These are phyloP conservation scores for Liolophura sinensis DNA, from an alignment of 1,140 invertebrate genomes.

Conservation along the genomic window DNA sequence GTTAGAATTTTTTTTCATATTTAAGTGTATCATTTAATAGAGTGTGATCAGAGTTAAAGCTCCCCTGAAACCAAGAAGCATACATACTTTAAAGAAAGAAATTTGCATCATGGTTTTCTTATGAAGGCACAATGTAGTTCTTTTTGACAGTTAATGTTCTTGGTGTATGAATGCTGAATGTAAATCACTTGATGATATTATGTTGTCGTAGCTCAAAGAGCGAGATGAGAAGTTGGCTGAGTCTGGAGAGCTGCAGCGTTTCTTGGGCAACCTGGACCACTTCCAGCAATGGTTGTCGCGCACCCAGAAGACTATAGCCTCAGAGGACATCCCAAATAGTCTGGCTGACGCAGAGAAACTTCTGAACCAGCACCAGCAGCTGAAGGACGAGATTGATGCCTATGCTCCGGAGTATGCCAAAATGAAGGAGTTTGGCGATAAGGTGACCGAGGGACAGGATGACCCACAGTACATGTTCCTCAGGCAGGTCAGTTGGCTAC, in stretches of 20 bases:
- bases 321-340: conserved; percentile 96
- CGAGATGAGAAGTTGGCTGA: conserved; percentile 98
- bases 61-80: no score
- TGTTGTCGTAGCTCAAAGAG: conserved; percentile 76
- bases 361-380: conserved; percentile 92
- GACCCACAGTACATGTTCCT: conserved; percentile 99
- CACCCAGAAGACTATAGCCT: conserved; percentile 93
- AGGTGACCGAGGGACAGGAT: conserved; percentile 77
- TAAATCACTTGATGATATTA: background rate
- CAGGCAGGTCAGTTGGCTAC: conserved; percentile 66
- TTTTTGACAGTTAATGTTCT: no score
- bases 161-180: background rate
- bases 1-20: background rate
- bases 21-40: no score
- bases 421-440: conserved; percentile 99
- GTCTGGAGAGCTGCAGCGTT: conserved; percentile 96
- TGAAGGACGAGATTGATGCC: conserved; percentile 98
- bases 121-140: no score
- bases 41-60: no score
- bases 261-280: conserved; percentile 97
- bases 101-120: no score
- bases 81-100: no score
- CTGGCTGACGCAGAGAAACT: conserved; percentile 96
- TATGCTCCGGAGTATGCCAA: conserved; percentile 96
- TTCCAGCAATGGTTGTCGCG: conserved; percentile 99